Evolutionary conservation across 2,113 vertebrate genomes (phyloP), one percentile per base, ranked within the genome.

Genomic region (Pelobates fuscus): DNA sequence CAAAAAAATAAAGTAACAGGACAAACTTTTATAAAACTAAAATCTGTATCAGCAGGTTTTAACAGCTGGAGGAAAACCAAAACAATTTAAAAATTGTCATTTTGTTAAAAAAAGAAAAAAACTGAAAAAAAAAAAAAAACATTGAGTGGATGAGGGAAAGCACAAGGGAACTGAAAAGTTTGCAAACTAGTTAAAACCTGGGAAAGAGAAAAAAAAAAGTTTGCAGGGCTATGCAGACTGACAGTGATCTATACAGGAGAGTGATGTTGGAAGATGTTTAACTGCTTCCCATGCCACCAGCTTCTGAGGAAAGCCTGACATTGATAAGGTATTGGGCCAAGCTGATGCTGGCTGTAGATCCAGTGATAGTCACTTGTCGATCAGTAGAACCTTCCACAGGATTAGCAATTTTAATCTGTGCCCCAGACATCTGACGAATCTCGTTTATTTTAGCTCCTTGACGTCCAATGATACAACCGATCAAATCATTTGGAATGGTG

Each of bases 401-500:
- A n/a, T n/a, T n/a, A n/a, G n/a, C n/a, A n/a, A n/a, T n/a, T n/a
- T n/a, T n/a, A n/a, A n/a, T n/a, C n/a, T n/a, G n/a, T n/a, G n/a
- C n/a, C n/a, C n/a, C n/a, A n/a, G n/a, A n/a, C n/a, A n/a, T n/a
- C n/a, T n/a, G n/a, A n/a, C n/a, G n/a, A n/a, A n/a, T n/a, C n/a
- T n/a, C n/a, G n/a, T n/a, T n/a, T n/a, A n/a, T n/a, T n/a, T n/a
- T n/a, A n/a, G n/a, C n/a, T n/a, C n/a, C n/a, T n/a, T n/a, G n/a
- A n/a, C n/a, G n/a, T n/a, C n/a, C n/a, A n/a, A n/a, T n/a, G n/a
- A n/a, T 78, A 98, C 96, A 86, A 97, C 94, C 27, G 96, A n/a
- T 92, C 89, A 98, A 96, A 88, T 98, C 96, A 14, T 98, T 99
- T 94, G 96, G 95, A 96, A 98, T 99, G 93, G 95, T 98, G 93